phyloP scores from a whole-genome alignment of 2,113 vertebrate species.

The Spilogale gracilis region DNA sequence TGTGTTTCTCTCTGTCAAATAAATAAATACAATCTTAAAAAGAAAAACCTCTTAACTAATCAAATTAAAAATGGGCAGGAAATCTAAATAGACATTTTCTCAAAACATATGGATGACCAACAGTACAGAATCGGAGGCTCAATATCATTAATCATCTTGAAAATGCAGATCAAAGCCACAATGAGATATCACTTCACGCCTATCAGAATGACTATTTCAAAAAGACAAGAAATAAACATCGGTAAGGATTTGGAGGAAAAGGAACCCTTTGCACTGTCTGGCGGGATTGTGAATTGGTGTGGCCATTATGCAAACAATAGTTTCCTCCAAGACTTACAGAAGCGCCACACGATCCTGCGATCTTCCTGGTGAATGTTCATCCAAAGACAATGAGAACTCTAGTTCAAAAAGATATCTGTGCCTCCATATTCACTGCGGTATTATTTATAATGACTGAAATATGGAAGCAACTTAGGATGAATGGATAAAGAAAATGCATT shows the following conservation, averaged over 20 bases:
- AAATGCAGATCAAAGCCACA: neutral
- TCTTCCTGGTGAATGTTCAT: neutral
- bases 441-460: neutral
- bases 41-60: neutral
- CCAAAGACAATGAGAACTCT: neutral
- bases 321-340: neutral
- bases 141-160: neutral
- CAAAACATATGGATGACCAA: neutral
- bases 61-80: neutral
- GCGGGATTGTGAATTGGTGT: neutral
- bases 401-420: neutral
- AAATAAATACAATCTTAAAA: too few species aligned
- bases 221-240: neutral
- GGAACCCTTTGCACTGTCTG: neutral
- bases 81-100: neutral
- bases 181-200: neutral
- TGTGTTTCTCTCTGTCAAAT: too few species aligned
- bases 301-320: neutral
- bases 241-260: neutral
- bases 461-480: neutral
- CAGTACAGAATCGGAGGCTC: neutral
- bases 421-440: neutral
- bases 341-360: neutral
- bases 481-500: neutral
- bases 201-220: neutral